Evolutionary conservation across 2,113 vertebrate genomes (phyloP).

Genomic region (Fulmarus glacialis): DNA sequence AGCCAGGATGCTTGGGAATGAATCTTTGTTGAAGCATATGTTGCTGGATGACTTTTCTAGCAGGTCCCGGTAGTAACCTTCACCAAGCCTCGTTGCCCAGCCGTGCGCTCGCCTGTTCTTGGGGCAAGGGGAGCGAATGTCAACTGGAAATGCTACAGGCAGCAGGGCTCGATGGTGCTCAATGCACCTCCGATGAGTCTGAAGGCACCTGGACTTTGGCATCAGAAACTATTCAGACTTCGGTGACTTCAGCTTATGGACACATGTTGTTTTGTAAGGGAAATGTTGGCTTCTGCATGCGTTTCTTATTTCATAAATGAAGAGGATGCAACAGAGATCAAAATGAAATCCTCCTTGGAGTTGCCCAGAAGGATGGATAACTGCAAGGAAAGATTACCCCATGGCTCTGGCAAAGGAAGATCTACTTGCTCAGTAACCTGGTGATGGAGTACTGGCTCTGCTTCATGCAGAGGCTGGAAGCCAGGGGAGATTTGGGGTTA

Average conservation of each 20-base stretch:
- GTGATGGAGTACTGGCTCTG: neutral
- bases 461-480: neutral
- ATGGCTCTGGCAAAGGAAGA: neutral
- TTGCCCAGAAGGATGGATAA: neutral
- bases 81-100: neutral
- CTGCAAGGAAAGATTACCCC: neutral
- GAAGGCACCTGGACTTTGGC: neutral
- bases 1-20: constrained; percentile 44
- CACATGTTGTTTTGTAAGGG: neutral
- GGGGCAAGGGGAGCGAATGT: neutral
- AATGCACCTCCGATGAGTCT: neutral
- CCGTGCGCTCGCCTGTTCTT: neutral
- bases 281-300: neutral
- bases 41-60: constrained; percentile 47
- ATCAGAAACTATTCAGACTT: neutral
- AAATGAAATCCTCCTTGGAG: neutral
- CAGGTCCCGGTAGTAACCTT: constrained; percentile 20
- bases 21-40: neutral
- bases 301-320: neutral
- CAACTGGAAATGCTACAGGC: neutral
- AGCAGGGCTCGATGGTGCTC: neutral
- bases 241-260: neutral
- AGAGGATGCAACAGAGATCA: neutral
- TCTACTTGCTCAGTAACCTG: neutral
- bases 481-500: neutral